Evolutionary conservation across 2,113 vertebrate genomes (phyloP).

Genomic region (Lepisosteus osseus): DNA sequence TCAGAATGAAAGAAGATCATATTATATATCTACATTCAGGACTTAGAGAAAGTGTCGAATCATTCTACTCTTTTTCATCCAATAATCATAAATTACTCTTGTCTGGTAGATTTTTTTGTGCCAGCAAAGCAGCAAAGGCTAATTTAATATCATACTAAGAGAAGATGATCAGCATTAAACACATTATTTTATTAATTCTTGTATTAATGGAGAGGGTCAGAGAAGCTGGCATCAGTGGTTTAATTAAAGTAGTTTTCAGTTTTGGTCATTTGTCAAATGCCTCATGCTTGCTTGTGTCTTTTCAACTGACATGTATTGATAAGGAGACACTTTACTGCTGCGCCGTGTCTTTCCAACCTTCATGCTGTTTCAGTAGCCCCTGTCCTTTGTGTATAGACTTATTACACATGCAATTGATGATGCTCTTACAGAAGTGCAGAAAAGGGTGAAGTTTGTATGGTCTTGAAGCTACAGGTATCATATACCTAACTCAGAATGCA

Average conservation of each 20-base stretch:
- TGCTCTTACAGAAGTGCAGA: no score
- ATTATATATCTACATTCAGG: constrained; percentile 5
- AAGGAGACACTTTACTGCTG: no score
- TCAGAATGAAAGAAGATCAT: constrained; percentile 15
- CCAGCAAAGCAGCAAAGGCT: constrained; percentile 37
- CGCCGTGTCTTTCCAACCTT: no score
- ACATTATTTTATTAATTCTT: neutral
- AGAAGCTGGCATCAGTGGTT: constrained; percentile 9
- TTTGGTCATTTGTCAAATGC: constrained; percentile 10
- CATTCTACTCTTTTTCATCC: constrained; percentile 13
- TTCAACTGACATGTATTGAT: neutral
- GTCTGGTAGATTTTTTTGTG: constrained; percentile 29
- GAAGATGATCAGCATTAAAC: constrained; percentile 1
- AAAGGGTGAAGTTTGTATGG: no score
- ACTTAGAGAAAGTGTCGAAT: constrained; percentile 22
- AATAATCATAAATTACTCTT: constrained; percentile 35
- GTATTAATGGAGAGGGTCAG: neutral
- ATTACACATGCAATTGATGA: no score
- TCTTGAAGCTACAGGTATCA: no score
- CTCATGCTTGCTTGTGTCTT: constrained; percentile 2
- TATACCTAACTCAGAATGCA: no score
- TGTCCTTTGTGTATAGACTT: no score
- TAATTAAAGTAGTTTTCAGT: constrained; percentile 19
- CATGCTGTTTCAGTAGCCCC: no score
- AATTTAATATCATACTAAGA: constrained; percentile 30